Evolutionary conservation across 2,113 vertebrate genomes (phyloP).

Genomic region (Lamprologus speciosus): DNA sequence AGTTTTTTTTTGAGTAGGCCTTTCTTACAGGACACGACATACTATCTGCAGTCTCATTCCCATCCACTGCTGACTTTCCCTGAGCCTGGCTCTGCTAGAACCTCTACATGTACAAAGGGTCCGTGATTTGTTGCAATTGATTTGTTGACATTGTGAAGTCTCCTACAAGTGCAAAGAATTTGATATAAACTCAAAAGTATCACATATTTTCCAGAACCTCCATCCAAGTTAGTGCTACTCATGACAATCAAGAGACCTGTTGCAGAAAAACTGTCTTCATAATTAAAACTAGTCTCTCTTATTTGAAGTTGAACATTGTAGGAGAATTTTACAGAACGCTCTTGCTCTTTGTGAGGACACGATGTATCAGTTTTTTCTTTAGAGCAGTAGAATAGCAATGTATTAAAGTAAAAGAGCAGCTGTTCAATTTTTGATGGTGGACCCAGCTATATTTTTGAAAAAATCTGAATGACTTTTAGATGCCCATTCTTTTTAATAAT

Average conservation of each 20-base stretch:
- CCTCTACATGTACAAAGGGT: not conserved
- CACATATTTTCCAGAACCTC: not conserved
- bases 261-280: not conserved
- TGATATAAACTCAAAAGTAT: not conserved
- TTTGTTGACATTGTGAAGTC: not conserved
- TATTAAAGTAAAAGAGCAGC: not conserved
- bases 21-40: not conserved
- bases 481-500: not conserved
- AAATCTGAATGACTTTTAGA: not conserved
- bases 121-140: not conserved
- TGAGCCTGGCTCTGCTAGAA: not conserved
- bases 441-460: not conserved
- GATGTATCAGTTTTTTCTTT: not conserved
- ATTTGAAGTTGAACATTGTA: not conserved
- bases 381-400: not conserved
- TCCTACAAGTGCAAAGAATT: not conserved
- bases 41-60: not conserved
- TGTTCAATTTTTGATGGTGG: not conserved
- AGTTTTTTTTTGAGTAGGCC: not conserved
- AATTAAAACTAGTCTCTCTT: not conserved
- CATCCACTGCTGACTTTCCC: not conserved
- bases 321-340: not conserved
- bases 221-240: not conserved
- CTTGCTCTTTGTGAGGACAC: not conserved
- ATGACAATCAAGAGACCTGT: not conserved